Percentiles rank a stretch among this genome's conserved stretches.
Conservation (phyloP, 1,140 invertebrate species). For the Campoletis sonorensis region DNA sequence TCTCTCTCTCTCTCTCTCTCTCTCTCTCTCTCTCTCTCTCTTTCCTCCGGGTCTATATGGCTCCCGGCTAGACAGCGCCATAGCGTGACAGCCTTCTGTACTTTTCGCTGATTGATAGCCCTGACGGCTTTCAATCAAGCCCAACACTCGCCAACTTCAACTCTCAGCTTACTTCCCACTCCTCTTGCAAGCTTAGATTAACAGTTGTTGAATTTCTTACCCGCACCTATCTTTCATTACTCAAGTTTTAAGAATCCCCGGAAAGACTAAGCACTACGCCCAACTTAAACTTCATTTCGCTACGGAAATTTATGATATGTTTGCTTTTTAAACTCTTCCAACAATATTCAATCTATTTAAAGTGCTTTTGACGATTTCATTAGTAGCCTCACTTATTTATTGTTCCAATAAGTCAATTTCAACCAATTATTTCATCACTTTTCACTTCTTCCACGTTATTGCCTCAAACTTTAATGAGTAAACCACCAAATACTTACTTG, state of each 20-base stretch:
- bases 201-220: constrained; percentile 28
- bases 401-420: too few relatives aligned
- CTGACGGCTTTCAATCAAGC: constrained; percentile 42
- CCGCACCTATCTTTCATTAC: neutral
- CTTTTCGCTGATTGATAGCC: constrained; percentile 26
- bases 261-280: neutral
- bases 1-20: too few relatives aligned
- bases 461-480: too few relatives aligned
- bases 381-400: neutral
- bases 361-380: neutral
- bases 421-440: neutral
- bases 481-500: too few relatives aligned
- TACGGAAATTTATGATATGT: neutral
- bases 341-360: neutral
- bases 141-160: constrained; percentile 1
- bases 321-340: constrained; percentile 13
- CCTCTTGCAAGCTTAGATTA: constrained; percentile 36
- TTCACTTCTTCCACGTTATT: neutral
- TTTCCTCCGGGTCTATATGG: neutral
- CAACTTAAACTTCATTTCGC: neutral
- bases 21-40: too few relatives aligned
- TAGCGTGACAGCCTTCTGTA: neutral
- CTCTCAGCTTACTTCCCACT: neutral
- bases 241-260: neutral
- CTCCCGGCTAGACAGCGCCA: constrained; percentile 19